Evolutionary conservation across 2,888 invertebrate genomes (phyloP), one percentile per base, ranked within the genome.

Genomic region (Apodemia zela): DNA sequence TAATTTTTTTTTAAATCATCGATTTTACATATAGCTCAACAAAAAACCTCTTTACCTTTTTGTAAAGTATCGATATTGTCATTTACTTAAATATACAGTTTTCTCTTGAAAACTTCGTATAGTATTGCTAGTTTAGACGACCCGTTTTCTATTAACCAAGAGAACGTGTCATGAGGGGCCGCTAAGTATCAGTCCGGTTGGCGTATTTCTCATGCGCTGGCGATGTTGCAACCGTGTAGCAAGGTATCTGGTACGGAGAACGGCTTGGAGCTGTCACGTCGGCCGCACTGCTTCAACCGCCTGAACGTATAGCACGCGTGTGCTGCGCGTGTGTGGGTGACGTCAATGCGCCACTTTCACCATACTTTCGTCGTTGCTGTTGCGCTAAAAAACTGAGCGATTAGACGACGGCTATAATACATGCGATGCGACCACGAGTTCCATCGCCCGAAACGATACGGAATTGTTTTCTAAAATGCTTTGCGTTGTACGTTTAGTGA

Each of bases 261-360:
- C 78, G 83, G 82, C 76, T 75, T 72, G 68, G 68, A 70, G 75
- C 71, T 73, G 79, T 72, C 78, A 75, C 79, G 78, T 75, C 71
- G 75, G 69, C 71, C 57, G 59, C 59, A 25, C 62, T 59, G 61
- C 63, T 42, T 59, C 45, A 61, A 67, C 69, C 65, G 62, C 68
- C 72, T 47, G n/a, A 68, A 71, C 73, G 77, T 73, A 72, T 67
- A 70, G 78, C 79, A 80, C 82, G 84, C 85, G 81, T 80, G 77
- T 73, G 75, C 68, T 81, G 82, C 82, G 86, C 82, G 86, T 85
- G 89, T 88, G 88, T 88, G 89, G 66, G 88, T 90, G 88, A 90
- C 90, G 90, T 89, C 85, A 87, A 87, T 85, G 81, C 77, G 88
- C 85, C 89, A 91, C 91, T 91, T 91, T 91, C 91, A 88, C 91